These are phyloP conservation scores for Drosophila aff. DNA, from an alignment of 1,140 invertebrate genomes.

Conservation along the genomic window DNA sequence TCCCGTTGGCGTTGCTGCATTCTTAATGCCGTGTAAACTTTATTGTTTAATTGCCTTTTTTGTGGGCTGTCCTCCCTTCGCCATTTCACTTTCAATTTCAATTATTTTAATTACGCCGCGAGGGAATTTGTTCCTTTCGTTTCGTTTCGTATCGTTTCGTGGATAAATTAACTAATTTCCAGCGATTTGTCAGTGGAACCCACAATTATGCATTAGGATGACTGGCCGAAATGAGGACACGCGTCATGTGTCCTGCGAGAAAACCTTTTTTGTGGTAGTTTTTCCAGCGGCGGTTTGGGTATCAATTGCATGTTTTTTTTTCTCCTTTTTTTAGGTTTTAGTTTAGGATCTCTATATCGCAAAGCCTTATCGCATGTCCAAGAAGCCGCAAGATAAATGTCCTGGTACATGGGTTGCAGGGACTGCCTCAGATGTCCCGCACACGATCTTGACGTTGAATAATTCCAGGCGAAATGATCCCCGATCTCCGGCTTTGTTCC, in stretches of 20 bases:
- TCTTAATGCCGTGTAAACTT: constrained; percentile 76
- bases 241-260: constrained; percentile 58
- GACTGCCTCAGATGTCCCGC: constrained; percentile 64
- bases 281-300: constrained; percentile 13
- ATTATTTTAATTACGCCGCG: constrained; percentile 76
- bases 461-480: constrained; percentile 33
- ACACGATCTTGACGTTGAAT: constrained; percentile 53
- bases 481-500: constrained; percentile 8
- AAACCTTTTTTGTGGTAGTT: constrained; percentile 41
- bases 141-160: constrained; percentile 29
- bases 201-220: constrained; percentile 68
- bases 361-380: constrained; percentile 63
- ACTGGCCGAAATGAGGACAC: constrained; percentile 56
- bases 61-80: constrained; percentile 37
- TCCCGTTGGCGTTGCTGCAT: constrained; percentile 45
- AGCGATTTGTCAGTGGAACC: constrained; percentile 74
- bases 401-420: constrained; percentile 15
- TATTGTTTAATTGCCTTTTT: constrained; percentile 80
- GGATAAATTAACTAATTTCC: constrained; percentile 77
- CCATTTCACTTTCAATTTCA: constrained; percentile 68
- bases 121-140: constrained; percentile 23
- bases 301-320: constrained; percentile 40
- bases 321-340: constrained; percentile 17
- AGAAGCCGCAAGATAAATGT: constrained; percentile 69
- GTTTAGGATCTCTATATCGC: constrained; percentile 39